Evolutionary conservation across 2,888 invertebrate species (phyloP), one percentile per base, ranked within the genome.

Genomic region (Acronicta psi): DNA sequence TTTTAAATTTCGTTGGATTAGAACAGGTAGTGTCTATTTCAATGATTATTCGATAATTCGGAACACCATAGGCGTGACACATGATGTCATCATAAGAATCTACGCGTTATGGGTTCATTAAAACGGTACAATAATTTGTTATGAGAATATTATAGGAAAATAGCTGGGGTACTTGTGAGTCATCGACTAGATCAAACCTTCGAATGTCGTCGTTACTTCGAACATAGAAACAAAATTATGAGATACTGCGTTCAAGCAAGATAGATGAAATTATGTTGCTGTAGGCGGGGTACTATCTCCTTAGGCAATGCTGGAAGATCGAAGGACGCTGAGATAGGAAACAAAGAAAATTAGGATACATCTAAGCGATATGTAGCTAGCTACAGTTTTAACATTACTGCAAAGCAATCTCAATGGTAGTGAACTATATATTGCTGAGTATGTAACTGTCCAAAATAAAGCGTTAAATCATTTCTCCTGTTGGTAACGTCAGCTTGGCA

Each of bases 391-490:
- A 18, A 9, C 50, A 47, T 34, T 18, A 23, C 29, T 38, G 18
- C 25, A 40, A 40, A 29, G 20, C 17, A 17, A 1, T 37, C 11
- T 34, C 44, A 60, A 37, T 34, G 41, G 41, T 46, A 43, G 65
- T 70, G 40, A 55, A 63, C 31, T 11, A 14, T 36, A 62, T 37
- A 70, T 20, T 34, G 41, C 37, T 8, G 41, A 65, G 54, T 63
- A 44, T 40, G 65, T 56, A 60, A 60, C 58, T 71, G 61, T 66
- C 64, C 46, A 69, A 75, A 75, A 75, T 77, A 77, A 74, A 69
- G 59, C 69, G 52, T 77, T 77, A 74, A 71, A 71, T 74, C 63
- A 75, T 77, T 66, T 62, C 65, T 65, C 56, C 50, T 62, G 62
- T 56, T 50, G 38, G 57, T 56, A 59, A 44, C 51, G 59, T 71